A percentile compares a stretch with the other conserved stretches of the same genome.
Conservation (phyloP, 2,113 vertebrate species). For the Dipodomys spectabilis region DNA sequence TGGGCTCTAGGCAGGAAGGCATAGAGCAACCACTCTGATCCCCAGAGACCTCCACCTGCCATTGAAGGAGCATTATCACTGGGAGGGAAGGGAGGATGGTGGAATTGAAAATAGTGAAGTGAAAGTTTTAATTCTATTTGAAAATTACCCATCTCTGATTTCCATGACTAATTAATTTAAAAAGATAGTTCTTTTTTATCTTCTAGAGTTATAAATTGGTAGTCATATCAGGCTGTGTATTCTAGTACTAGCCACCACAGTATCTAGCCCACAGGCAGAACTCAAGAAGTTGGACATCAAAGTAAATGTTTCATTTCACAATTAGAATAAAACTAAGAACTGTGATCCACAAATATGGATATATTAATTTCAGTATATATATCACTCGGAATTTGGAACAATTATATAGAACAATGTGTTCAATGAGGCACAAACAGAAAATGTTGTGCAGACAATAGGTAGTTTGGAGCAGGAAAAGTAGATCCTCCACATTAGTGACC, state of each 20-base stretch:
- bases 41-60: conserved; percentile 8
- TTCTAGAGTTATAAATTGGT: neutral
- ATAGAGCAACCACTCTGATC: neutral
- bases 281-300: neutral
- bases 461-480: neutral
- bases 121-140: neutral
- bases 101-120: neutral
- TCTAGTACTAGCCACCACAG: neutral
- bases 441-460: neutral
- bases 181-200: neutral
- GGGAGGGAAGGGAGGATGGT: neutral
- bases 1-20: neutral
- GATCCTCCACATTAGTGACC: neutral
- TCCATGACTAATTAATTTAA: neutral
- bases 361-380: neutral
- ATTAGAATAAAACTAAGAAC: neutral
- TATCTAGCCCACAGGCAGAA: fast-evolving
- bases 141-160: neutral
- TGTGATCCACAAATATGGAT: neutral
- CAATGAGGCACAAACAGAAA: neutral
- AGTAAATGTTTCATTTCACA: neutral
- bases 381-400: neutral
- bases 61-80: neutral
- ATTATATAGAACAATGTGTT: too few species aligned
- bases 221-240: too few species aligned